phyloP scores from a whole-genome alignment of 2,888 invertebrate genomes.

The Tipula lateralis region DNA sequence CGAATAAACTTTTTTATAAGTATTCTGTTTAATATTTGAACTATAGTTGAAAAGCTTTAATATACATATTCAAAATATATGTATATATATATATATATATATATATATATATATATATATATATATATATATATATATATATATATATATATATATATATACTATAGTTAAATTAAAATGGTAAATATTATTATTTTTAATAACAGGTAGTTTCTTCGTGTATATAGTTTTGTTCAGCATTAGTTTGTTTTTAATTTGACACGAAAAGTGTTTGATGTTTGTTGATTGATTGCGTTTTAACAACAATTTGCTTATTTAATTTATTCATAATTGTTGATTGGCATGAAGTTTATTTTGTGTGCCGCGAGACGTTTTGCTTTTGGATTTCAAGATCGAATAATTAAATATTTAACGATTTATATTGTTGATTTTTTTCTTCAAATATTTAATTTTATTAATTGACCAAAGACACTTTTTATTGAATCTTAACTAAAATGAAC shows the following conservation, averaged over 20 bases:
- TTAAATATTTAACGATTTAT: too few species aligned
- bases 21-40: not conserved
- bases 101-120: too few species aligned
- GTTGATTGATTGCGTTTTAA: conserved; percentile 19
- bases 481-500: too few species aligned
- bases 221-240: not conserved
- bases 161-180: not conserved
- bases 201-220: not conserved
- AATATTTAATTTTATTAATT: too few species aligned
- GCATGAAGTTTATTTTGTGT: not conserved
- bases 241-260: not conserved
- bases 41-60: not conserved
- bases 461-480: too few species aligned
- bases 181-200: not conserved
- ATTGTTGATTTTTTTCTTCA: too few species aligned
- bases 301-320: not conserved
- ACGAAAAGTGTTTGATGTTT: not conserved
- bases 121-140: too few species aligned
- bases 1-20: not conserved
- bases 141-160: too few species aligned
- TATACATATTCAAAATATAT: too few species aligned
- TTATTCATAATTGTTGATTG: not conserved
- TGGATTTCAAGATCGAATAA: too few species aligned
- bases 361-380: too few species aligned
- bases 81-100: too few species aligned